Evolutionary conservation across 2,113 vertebrate species (phyloP).

Genomic region (Paracanthobrama guichenoti): DNA sequence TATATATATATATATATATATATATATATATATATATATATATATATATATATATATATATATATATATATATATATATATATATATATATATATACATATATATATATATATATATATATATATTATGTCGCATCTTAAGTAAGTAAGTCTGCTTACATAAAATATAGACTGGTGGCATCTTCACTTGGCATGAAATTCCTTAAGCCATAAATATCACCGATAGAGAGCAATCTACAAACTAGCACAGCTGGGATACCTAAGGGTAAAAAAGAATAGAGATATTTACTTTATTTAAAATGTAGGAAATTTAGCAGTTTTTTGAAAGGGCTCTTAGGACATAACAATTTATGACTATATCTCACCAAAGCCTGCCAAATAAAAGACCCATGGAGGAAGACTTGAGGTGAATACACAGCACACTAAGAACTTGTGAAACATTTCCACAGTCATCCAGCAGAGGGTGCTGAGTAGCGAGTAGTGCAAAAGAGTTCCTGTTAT

Average conservation of each 20-base stretch:
- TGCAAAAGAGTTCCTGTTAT: slow-evolving; percentile 67
- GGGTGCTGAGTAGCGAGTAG: slow-evolving; percentile 71
- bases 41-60: too few species aligned
- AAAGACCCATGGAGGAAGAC: slow-evolving; percentile 56
- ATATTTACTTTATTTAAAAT: background rate
- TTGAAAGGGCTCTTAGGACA: background rate
- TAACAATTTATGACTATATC: background rate
- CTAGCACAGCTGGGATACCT: slow-evolving; percentile 68
- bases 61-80: too few species aligned
- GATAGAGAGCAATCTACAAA: slow-evolving; percentile 58
- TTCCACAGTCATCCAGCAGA: slow-evolving; percentile 77
- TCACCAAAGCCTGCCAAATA: slow-evolving; percentile 7
- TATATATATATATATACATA: too few species aligned
- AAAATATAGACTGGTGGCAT: slow-evolving; percentile 53
- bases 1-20: too few species aligned
- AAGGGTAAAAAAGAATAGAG: background rate
- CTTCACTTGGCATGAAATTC: slow-evolving; percentile 52
- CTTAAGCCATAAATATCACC: slow-evolving; percentile 69
- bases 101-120: too few species aligned
- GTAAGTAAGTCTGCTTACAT: slow-evolving; percentile 64
- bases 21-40: too few species aligned
- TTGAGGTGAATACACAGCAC: slow-evolving; percentile 65
- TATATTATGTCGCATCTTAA: background rate
- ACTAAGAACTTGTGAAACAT: slow-evolving; percentile 76
- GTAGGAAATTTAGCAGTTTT: background rate